These are phyloP conservation scores for Gastrophysa polygoni DNA, from an alignment of 2,888 invertebrate genomes.

Conservation along the genomic window DNA sequence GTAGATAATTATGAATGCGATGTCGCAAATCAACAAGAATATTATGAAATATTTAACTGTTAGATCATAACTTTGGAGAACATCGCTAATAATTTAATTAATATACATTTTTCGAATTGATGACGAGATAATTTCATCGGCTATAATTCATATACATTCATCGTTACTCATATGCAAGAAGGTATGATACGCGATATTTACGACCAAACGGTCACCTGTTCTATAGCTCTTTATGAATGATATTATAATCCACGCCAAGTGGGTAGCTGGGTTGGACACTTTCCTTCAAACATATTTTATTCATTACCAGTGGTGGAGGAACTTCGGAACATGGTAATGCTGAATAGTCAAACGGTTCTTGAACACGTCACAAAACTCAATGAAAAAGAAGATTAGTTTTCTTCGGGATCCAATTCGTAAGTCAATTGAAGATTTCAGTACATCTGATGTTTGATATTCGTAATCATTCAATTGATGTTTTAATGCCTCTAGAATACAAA, in stretches of 20 bases:
- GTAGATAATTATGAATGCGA: no score
- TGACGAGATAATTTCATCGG: slow-evolving; percentile 47
- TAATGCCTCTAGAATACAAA: no score
- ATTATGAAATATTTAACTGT: not conserved
- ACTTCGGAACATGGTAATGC: no score
- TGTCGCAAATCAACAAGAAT: no score
- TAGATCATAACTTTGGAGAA: not conserved
- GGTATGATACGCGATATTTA: slow-evolving; percentile 49
- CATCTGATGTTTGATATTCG: no score
- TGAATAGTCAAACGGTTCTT: no score
- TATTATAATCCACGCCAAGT: slow-evolving; percentile 41
- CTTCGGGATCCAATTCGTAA: no score
- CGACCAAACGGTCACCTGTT: slow-evolving; percentile 48
- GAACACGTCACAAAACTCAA: no score
- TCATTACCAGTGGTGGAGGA: slow-evolving; percentile 17
- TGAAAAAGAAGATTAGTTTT: no score
- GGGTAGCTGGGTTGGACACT: slow-evolving; percentile 26
- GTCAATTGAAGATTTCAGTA: no score
- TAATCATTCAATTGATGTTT: no score
- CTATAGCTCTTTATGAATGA: slow-evolving; percentile 37
- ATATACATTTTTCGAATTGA: slow-evolving; percentile 23
- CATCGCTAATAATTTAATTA: not conserved
- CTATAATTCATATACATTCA: slow-evolving; percentile 50
- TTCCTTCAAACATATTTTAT: slow-evolving; percentile 13
- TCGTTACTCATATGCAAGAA: slow-evolving; percentile 43